Evolutionary conservation across 2,888 invertebrate genomes (phyloP).

Genomic region (Therioaphis trifolii): DNA sequence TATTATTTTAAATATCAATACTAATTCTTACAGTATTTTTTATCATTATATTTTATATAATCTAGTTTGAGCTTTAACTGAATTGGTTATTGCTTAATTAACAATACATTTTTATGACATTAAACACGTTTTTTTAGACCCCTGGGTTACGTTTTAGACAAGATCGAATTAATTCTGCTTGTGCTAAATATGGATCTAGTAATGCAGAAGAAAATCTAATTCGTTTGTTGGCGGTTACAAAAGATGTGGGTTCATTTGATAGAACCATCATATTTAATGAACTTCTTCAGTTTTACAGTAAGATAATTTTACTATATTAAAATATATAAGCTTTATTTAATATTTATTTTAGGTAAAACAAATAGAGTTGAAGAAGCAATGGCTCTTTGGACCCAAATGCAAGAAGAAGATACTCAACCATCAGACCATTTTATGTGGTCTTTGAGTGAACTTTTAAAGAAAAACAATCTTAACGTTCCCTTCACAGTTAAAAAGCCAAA

Average conservation of each 20-base stretch:
- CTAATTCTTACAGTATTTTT: no score
- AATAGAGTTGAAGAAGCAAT: slow-evolving; percentile 81
- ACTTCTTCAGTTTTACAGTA: slow-evolving; percentile 78
- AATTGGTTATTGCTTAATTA: background rate
- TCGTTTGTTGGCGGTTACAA: slow-evolving; percentile 82
- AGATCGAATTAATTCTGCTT: slow-evolving; percentile 76
- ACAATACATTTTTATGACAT: background rate
- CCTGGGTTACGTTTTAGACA: slow-evolving; percentile 80
- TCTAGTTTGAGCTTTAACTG: no score
- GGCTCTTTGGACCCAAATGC: slow-evolving; percentile 84
- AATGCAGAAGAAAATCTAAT: slow-evolving; percentile 77
- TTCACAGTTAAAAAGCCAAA: slow-evolving; percentile 72
- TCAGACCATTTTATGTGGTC: slow-evolving; percentile 76
- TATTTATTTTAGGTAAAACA: slow-evolving; percentile 71
- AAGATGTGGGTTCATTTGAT: slow-evolving; percentile 80
- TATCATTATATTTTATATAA: no score
- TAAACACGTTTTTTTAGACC: slow-evolving; percentile 69
- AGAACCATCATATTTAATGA: slow-evolving; percentile 81
- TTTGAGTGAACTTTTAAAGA: slow-evolving; percentile 76
- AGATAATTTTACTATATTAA: background rate
- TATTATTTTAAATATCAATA: no score
- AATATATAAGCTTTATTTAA: background rate
- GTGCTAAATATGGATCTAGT: slow-evolving; percentile 73
- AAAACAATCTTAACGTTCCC: slow-evolving; percentile 77
- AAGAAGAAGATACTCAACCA: slow-evolving; percentile 83